Conservation (phyloP, 2,888 invertebrate genomes). For the Agonopterix arenella region DNA sequence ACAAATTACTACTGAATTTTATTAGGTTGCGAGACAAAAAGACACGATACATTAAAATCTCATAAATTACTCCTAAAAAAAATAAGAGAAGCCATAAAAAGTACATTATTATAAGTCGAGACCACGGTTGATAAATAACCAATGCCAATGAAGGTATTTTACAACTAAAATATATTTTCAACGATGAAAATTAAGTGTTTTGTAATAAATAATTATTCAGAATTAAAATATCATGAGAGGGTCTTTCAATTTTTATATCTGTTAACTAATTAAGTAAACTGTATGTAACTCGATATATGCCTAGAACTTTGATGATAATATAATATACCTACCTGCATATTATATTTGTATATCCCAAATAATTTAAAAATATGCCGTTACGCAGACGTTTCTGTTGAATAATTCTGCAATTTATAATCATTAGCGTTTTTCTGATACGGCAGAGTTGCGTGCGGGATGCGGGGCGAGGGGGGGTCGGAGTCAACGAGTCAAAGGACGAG, state of each 20-base stretch:
- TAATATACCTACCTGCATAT: slow-evolving; percentile 1
- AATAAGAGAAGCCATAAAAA: slow-evolving; percentile 48
- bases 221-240: too few species aligned
- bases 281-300: too few species aligned
- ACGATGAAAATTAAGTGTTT: background rate
- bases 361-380: slow-evolving; percentile 35
- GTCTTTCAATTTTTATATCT: too few species aligned
- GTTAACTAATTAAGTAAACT: too few species aligned
- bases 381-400: slow-evolving; percentile 45
- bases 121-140: slow-evolving; percentile 40
- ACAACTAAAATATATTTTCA: too few species aligned
- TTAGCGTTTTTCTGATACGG: slow-evolving; percentile 54
- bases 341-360: background rate
- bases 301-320: background rate
- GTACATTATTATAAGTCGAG: slow-evolving; percentile 41
- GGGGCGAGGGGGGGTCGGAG: slow-evolving; percentile 15
- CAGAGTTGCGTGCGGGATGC: slow-evolving; percentile 21
- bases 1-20: background rate
- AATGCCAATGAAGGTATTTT: background rate
- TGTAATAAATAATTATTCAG: too few species aligned
- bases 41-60: slow-evolving; percentile 45
- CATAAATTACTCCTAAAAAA: slow-evolving; percentile 46
- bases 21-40: slow-evolving; percentile 16
- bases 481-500: slow-evolving; percentile 24
- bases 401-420: slow-evolving; percentile 69